These are phyloP conservation scores for Bombus fervidus DNA, from an alignment of 1,140 invertebrate species.

Conservation along the genomic window DNA sequence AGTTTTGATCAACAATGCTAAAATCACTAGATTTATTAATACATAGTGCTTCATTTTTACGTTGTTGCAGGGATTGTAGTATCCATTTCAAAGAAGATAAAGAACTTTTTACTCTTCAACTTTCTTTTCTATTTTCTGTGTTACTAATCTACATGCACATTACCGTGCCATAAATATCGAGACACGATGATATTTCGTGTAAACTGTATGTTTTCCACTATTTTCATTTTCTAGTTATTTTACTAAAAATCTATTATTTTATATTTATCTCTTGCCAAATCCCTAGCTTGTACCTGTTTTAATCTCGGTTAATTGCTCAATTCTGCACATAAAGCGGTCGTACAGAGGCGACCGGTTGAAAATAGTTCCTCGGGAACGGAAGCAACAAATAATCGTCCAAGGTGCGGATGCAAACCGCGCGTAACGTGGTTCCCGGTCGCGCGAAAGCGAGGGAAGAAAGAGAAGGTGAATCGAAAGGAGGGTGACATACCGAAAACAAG, in stretches of 20 bases:
- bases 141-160: background rate
- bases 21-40: no score
- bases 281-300: background rate
- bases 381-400: constrained; percentile 81
- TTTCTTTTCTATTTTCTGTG: background rate
- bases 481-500: constrained; percentile 1
- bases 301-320: constrained; percentile 31
- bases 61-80: no score
- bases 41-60: no score
- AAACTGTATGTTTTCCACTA: background rate
- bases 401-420: constrained; percentile 80
- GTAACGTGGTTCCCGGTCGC: constrained; percentile 69
- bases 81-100: no score
- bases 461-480: constrained; percentile 36
- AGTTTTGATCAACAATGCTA: no score
- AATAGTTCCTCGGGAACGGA: constrained; percentile 78
- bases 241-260: no score
- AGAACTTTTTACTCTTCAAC: background rate
- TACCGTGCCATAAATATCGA: background rate
- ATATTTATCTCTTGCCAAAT: background rate
- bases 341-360: constrained; percentile 64
- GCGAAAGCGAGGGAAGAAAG: constrained; percentile 20
- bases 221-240: background rate
- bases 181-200: background rate
- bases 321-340: background rate